Evolutionary conservation across 2,113 vertebrate genomes (phyloP).

Genomic region (Grammomys surdaster): DNA sequence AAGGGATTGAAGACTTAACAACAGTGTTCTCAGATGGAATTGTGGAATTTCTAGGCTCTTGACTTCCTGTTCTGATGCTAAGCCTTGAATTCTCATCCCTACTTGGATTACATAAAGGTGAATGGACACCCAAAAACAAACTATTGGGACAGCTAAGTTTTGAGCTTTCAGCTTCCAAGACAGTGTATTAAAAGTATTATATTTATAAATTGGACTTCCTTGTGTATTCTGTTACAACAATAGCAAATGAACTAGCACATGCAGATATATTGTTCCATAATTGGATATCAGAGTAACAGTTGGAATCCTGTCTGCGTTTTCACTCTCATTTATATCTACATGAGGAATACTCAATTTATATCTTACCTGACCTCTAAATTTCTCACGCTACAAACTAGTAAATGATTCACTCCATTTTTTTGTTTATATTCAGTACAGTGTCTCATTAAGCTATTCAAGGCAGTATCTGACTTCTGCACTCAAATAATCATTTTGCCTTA

Average conservation of each 20-base stretch:
- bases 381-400: not conserved
- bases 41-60: not conserved
- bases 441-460: not conserved
- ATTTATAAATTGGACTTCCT: not conserved
- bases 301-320: not conserved
- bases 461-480: rapidly evolving
- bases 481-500: not conserved
- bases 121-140: not conserved
- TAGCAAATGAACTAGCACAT: no score
- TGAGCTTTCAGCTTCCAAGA: not conserved
- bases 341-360: not conserved
- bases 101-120: not conserved
- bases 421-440: not conserved
- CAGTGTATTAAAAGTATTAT: not conserved
- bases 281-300: not conserved
- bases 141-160: rapidly evolving
- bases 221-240: not conserved
- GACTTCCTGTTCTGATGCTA: not conserved
- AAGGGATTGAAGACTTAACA: not conserved
- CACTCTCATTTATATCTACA: not conserved
- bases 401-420: not conserved
- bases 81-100: not conserved
- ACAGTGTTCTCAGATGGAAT: no score
- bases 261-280: not conserved
- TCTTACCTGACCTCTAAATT: no score